Percentiles rank a stretch among this genome's conserved stretches.
Conservation (phyloP, 2,797 vertebrate genomes). For the Aratinga solstitialis region DNA sequence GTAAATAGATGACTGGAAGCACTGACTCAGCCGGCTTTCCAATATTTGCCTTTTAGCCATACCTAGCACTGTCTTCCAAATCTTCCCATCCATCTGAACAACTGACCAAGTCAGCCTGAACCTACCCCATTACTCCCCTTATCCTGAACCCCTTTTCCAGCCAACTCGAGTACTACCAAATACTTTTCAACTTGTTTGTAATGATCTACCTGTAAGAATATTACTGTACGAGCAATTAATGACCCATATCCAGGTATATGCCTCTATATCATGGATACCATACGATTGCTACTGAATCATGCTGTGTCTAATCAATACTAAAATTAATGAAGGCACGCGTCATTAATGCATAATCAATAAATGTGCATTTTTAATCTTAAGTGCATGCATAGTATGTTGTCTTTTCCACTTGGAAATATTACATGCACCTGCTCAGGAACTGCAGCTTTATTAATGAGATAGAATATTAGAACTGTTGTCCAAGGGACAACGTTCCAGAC, state of each 20-base stretch:
- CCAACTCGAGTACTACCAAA: not conserved
- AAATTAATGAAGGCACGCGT: not conserved
- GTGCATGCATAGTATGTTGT: not conserved
- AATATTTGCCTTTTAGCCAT: not conserved
- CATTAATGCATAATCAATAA: not conserved
- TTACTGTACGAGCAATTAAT: not conserved
- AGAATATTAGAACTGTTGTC: not conserved
- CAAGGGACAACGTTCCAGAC: not conserved
- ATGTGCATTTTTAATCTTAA: not conserved
- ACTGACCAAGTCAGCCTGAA: not conserved
- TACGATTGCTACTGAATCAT: not conserved
- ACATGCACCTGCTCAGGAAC: not conserved
- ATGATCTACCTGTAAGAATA: not conserved
- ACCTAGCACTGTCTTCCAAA: not conserved
- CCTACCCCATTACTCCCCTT: not conserved
- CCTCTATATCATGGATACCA: accelerated
- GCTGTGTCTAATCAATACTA: not conserved
- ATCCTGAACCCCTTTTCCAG: not conserved
- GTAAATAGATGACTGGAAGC: not conserved
- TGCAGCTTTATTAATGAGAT: not conserved
- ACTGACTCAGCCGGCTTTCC: not conserved
- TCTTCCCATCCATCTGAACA: not conserved
- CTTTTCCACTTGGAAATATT: not conserved
- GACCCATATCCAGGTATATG: not conserved
- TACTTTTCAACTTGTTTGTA: not conserved